A percentile compares a stretch with the other conserved stretches of the same genome.
Evolutionary conservation across 1,140 invertebrate genomes (phyloP).

Genomic region (Acyrthosiphon pisum): DNA sequence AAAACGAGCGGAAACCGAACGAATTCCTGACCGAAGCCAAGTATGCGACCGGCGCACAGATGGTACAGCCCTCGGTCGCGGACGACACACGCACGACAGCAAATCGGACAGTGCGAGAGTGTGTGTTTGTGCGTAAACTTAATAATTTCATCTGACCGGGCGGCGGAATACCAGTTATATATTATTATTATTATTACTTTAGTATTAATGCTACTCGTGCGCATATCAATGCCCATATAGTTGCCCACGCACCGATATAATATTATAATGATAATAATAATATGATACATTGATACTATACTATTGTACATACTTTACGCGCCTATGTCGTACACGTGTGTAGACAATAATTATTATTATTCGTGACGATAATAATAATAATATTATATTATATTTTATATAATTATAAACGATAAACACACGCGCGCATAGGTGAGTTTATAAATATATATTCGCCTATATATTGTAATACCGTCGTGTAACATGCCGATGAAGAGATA

Average conservation of each 20-base stretch:
- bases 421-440: background rate
- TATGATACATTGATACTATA: background rate
- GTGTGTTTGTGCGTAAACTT: background rate
- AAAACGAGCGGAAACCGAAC: conserved; percentile 6
- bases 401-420: background rate
- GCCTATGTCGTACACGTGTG: background rate
- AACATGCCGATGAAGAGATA: background rate
- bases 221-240: background rate
- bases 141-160: background rate
- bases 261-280: background rate
- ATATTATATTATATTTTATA: no score
- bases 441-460: background rate
- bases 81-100: background rate
- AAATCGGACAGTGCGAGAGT: background rate
- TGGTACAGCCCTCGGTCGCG: background rate
- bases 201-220: background rate
- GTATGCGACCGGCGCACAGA: background rate
- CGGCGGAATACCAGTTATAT: background rate
- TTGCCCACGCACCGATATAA: background rate
- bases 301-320: no score
- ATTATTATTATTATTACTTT: background rate
- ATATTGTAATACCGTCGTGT: background rate
- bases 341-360: no score
- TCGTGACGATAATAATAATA: no score
- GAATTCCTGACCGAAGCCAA: conserved; percentile 39